Conservation (phyloP, 2,797 vertebrate genomes). For the Ctenochaetus hawaiiensis region DNA sequence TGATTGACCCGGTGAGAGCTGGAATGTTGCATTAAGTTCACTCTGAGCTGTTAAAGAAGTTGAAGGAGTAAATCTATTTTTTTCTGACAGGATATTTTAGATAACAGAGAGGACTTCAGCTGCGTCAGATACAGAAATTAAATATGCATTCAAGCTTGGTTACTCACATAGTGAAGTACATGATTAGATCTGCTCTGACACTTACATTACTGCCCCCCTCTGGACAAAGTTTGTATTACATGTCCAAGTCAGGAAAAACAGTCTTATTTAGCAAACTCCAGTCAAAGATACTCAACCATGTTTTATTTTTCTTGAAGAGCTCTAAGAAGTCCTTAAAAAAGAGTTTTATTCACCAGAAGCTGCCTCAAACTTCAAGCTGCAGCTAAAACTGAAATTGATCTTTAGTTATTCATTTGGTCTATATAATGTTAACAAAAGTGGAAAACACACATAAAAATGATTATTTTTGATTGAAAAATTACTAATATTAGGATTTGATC, state of each 20-base stretch:
- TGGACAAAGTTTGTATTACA: constrained; percentile 37
- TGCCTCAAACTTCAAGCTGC: background rate
- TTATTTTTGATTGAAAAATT: too few species aligned
- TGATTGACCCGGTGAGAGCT: background rate
- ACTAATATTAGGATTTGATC: too few species aligned
- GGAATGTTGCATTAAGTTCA: too few species aligned
- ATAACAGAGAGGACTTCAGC: too few species aligned
- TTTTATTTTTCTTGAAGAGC: background rate
- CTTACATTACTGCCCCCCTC: constrained; percentile 24
- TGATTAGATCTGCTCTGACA: too few species aligned
- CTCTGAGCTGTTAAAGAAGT: background rate
- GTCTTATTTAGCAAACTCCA: background rate
- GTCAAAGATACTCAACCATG: background rate
- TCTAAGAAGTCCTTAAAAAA: background rate
- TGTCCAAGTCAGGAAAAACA: background rate
- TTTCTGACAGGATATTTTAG: background rate
- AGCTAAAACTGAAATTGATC: background rate
- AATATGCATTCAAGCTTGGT: too few species aligned
- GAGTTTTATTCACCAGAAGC: background rate
- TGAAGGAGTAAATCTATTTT: background rate
- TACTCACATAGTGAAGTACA: too few species aligned
- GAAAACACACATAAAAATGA: too few species aligned
- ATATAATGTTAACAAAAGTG: background rate
- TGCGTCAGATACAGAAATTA: background rate
- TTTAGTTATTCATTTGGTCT: background rate